Percentiles rank a stretch among this genome's conserved stretches.
Evolutionary conservation across 2,113 vertebrate species (phyloP).

Genomic region (Zosterops borbonicus): DNA sequence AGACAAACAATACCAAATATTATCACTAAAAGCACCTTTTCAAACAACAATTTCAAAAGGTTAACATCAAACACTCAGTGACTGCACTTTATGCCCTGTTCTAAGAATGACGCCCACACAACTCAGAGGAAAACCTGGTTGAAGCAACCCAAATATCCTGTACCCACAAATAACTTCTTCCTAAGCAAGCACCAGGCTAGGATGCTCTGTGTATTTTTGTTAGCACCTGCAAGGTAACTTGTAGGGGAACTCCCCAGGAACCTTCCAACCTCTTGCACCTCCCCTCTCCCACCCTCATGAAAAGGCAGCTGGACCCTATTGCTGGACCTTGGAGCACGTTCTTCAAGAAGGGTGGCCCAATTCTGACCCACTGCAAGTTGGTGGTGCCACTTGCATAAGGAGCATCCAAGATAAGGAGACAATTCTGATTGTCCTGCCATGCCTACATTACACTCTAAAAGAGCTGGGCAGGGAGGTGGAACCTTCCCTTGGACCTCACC

Average conservation of each 20-base stretch:
- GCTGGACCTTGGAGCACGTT: background rate
- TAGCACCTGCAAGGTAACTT: background rate
- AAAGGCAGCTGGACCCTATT: background rate
- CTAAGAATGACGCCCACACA: background rate
- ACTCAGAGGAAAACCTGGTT: background rate
- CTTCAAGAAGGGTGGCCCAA: background rate
- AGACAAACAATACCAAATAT: background rate
- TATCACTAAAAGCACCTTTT: background rate
- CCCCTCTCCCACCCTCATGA: background rate
- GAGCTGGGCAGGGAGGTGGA: background rate
- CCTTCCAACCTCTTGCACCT: background rate
- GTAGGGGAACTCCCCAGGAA: background rate
- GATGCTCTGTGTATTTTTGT: background rate
- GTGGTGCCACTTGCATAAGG: background rate
- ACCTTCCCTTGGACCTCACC: background rate
- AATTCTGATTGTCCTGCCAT: background rate
- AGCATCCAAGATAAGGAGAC: background rate
- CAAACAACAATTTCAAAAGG: background rate
- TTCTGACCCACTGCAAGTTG: background rate
- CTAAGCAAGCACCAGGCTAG: background rate
- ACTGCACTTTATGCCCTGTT: background rate
- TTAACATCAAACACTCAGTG: background rate
- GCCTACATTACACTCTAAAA: accelerated
- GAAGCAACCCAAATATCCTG: background rate
- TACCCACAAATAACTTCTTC: background rate